Base-by-base conservation (phyloP, 2,888 invertebrate species). In the Nezara viridula region DNA sequence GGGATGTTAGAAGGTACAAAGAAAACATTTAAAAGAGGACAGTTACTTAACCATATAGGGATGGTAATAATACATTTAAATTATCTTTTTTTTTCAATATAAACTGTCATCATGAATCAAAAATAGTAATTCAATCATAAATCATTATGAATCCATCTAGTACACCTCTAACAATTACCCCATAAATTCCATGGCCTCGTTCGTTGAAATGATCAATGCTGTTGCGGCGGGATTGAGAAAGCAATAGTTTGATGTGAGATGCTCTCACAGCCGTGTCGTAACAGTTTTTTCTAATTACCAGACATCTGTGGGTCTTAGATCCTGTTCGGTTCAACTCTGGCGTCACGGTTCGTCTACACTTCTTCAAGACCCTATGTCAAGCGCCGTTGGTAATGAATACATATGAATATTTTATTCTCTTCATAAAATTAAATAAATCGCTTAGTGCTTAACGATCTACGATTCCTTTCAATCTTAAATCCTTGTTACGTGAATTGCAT, bases 221-320 rank as follows among this genome's bases (percentile, higher is more conserved):
- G 66, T 37, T 60, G 27, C 60, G 37, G 66, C 66, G 32, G 66
- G 32, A 16, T 73, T 73, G 37, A 73, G 66, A 73, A 73, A 73
- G 66, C 32, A 37, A 73, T 73, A 19, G 32, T 14, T 21, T 1
- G 66, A 32, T 37, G 66, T 73, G 66, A 27, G 66, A 73, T 37
- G 32, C 66, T 73, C 66, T 37, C 66, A 73, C 19, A 73, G 66
- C 32, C 32, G 32, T 73, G 32, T 73, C 66, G 32, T 37, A 73
- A 73, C 66, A 73, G 32, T 73, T 73, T 73, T 73, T 73, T 73
- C 37, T 73, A 73, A 73, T 73, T 73, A 73, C 6, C 66, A 32
- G 66, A 37, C 66, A 73, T 73, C 66, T 73, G 66, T 12, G 66
- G 32, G 32, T 73, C 66, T 73, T 32, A 73, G 66, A 73, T 73